Percentiles rank a stretch among this genome's conserved stretches.
phyloP scores from a whole-genome alignment of 2,888 invertebrate species.

The Glaucopsyche alexis region DNA sequence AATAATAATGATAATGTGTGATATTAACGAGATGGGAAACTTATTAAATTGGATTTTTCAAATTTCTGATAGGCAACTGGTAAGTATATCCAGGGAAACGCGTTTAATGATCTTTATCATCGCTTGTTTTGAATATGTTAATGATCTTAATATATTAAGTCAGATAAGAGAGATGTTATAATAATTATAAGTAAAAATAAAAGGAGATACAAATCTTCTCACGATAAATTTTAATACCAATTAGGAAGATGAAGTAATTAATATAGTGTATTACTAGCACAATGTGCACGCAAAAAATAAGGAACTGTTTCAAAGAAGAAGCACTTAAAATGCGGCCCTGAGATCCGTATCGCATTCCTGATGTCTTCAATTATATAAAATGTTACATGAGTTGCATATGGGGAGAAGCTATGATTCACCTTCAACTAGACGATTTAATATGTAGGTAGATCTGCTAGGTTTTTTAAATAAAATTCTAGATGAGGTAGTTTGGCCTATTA shows the following conservation, averaged over 20 bases:
- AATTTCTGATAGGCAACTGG: neutral
- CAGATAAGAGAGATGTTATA: conserved; percentile 7
- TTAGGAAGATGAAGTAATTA: conserved; percentile 34
- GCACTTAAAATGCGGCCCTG: conserved; percentile 59
- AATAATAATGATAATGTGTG: no score
- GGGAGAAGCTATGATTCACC: conserved; percentile 13
- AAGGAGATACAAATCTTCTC: conserved; percentile 17
- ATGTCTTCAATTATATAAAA: conserved; percentile 35
- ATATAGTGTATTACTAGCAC: conserved; percentile 28
- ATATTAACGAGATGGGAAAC: no score
- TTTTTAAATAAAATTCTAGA: no score
- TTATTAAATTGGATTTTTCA: neutral
- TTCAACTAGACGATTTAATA: neutral
- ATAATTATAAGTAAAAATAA: conserved; percentile 14
- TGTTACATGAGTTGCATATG: neutral
- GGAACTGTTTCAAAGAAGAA: conserved; percentile 53
- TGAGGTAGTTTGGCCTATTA: no score
- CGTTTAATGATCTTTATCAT: neutral
- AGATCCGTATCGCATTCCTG: conserved; percentile 52
- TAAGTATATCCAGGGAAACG: no score
- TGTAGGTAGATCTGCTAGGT: neutral
- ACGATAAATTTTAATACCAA: conserved; percentile 27
- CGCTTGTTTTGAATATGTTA: neutral
- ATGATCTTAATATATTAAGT: neutral
- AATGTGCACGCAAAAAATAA: conserved; percentile 40